These are phyloP conservation scores for Cryptosula pallasiana DNA, from an alignment of 2,888 invertebrate species.

Conservation along the genomic window DNA sequence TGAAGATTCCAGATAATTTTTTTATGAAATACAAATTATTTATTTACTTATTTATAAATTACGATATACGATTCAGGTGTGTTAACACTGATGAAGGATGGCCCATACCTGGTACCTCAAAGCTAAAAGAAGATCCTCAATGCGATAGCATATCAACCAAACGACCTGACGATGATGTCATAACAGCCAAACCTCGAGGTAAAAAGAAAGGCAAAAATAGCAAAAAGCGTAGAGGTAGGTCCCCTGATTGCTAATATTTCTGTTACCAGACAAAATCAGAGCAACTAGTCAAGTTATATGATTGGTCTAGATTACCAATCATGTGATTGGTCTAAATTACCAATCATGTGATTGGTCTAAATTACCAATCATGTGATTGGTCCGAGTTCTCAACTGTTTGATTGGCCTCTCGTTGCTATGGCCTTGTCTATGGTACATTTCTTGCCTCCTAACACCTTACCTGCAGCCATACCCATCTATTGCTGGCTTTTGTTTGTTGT, in stretches of 20 bases:
- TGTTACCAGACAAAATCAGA: too few species aligned
- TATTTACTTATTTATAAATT: background rate
- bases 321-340: too few species aligned
- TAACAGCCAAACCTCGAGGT: background rate
- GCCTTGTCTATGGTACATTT: background rate
- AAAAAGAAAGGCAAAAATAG: slow-evolving; percentile 1
- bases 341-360: too few species aligned
- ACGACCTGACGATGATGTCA: background rate
- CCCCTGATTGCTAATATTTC: background rate
- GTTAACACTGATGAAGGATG: background rate
- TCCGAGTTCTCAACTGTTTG: too few species aligned
- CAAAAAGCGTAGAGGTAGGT: slow-evolving; percentile 18
- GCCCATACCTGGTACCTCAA: slow-evolving; percentile 10
- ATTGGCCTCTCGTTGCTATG: too few species aligned
- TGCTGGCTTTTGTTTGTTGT: background rate
- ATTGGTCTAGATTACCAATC: background rate
- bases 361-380: too few species aligned
- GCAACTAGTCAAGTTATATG: background rate
- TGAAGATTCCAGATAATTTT: too few species aligned
- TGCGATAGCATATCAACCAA: background rate
- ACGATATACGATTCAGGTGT: background rate
- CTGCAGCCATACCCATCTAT: background rate
- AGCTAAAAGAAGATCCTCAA: slow-evolving; percentile 2
- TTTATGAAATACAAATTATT: too few species aligned
- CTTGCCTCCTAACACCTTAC: background rate